Evolutionary conservation across 2,113 vertebrate genomes (phyloP).

Genomic region (Rhea pennata): DNA sequence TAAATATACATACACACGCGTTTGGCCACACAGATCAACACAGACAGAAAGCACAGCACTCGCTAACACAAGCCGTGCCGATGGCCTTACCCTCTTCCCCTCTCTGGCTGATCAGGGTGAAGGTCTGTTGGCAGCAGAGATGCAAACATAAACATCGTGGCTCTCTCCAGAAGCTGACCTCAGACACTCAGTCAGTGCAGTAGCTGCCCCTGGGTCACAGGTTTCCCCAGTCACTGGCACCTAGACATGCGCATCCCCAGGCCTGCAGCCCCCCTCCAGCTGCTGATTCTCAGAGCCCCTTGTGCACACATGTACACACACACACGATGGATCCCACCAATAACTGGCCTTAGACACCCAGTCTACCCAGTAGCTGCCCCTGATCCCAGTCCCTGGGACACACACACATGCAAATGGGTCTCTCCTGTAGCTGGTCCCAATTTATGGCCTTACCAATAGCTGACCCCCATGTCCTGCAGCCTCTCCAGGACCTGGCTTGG

Average conservation of each 20-base stretch:
- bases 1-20: background rate
- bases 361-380: background rate
- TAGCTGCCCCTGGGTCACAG: background rate
- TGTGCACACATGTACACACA: accelerated
- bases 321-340: background rate
- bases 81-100: background rate
- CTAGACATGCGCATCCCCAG: background rate
- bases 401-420: accelerated
- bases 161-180: background rate
- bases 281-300: background rate
- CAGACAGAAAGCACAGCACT: background rate
- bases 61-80: background rate
- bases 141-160: background rate
- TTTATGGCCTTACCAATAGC: background rate
- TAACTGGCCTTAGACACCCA: background rate
- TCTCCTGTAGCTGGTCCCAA: background rate
- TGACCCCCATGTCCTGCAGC: background rate
- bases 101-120: too few relatives aligned
- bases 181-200: background rate
- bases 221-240: background rate
- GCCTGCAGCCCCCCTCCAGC: background rate
- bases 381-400: too few relatives aligned
- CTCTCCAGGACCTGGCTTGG: background rate
- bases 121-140: background rate
- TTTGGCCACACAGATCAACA: background rate